Conservation (phyloP, 2,797 vertebrate species). For the Sebastolobus alascanus region DNA sequence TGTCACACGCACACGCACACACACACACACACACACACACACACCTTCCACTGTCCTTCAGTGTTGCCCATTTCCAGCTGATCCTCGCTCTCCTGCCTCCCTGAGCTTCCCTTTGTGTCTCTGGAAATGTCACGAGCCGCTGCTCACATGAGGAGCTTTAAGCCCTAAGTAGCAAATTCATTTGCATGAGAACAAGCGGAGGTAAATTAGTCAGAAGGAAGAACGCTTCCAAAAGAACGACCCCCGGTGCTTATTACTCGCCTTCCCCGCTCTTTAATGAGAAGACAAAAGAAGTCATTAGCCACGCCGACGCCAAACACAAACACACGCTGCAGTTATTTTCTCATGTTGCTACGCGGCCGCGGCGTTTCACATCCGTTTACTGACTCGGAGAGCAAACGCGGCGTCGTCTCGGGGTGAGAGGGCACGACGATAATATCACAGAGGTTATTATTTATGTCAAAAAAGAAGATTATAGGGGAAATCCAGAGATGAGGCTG, state of each 20-base stretch:
- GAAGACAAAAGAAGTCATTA: conserved; percentile 68
- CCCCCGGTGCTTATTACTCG: conserved; percentile 27
- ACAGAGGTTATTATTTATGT: conserved; percentile 5
- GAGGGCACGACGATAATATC: not conserved
- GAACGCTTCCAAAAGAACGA: conserved; percentile 36
- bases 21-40: not conserved
- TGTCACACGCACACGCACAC: not conserved
- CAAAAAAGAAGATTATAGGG: not conserved
- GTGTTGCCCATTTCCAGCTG: conserved; percentile 11
- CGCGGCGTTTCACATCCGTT: not conserved
- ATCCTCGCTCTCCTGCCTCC: conserved; percentile 6
- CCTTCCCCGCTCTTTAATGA: conserved; percentile 48
- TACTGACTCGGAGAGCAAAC: conserved; percentile 17
- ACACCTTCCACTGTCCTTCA: conserved; percentile 13
- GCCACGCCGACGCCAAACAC: conserved; percentile 16
- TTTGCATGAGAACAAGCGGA: conserved; percentile 57
- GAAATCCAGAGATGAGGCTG: not conserved
- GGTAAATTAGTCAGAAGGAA: conserved; percentile 45
- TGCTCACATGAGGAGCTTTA: conserved; percentile 46
- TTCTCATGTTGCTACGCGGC: conserved; percentile 8
- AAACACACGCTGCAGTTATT: conserved; percentile 39
- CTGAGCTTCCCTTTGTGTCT: not conserved
- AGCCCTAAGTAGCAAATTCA: conserved; percentile 46
- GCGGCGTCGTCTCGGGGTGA: not conserved
- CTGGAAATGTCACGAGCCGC: conserved; percentile 48